These are phyloP conservation scores for Podiceps cristatus DNA, from an alignment of 2,113 vertebrate species.

Conservation along the genomic window DNA sequence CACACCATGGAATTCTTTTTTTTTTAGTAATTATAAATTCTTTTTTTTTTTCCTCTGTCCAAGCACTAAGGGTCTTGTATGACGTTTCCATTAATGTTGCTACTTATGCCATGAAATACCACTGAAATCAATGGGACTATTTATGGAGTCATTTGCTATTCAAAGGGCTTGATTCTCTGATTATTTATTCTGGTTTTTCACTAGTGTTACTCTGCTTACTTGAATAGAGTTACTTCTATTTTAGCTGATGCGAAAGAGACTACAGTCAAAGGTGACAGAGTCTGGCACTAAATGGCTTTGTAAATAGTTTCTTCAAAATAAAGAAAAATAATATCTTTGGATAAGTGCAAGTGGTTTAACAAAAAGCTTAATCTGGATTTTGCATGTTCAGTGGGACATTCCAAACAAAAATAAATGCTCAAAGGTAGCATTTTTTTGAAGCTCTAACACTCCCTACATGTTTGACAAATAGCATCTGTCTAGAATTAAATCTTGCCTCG, in stretches of 20 bases:
- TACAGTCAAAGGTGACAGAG: conserved; percentile 44
- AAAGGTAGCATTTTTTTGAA: conserved; percentile 37
- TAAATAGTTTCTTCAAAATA: conserved; percentile 41
- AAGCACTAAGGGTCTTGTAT: neutral
- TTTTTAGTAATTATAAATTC: neutral
- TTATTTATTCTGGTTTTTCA: conserved; percentile 67
- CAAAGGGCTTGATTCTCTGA: conserved; percentile 62
- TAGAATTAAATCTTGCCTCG: neutral
- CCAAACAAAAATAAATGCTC: conserved; percentile 5
- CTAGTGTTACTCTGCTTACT: conserved; percentile 50
- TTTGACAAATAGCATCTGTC: conserved; percentile 35
- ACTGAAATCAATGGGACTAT: conserved; percentile 66
- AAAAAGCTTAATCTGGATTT: conserved; percentile 12
- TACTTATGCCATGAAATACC: conserved; percentile 48
- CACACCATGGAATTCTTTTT: neutral
- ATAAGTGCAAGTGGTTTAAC: neutral
- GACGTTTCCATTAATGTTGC: conserved; percentile 34
- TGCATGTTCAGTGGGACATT: neutral
- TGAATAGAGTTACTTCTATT: conserved; percentile 62
- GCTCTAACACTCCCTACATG: neutral
- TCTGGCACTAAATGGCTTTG: conserved; percentile 12
- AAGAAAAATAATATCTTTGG: conserved; percentile 30
- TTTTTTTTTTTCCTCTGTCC: neutral
- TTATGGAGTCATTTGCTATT: conserved; percentile 69
- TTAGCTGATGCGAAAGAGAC: conserved; percentile 46